Conservation (phyloP, 1,140 invertebrate genomes). For the Platyscapa corneri region DNA sequence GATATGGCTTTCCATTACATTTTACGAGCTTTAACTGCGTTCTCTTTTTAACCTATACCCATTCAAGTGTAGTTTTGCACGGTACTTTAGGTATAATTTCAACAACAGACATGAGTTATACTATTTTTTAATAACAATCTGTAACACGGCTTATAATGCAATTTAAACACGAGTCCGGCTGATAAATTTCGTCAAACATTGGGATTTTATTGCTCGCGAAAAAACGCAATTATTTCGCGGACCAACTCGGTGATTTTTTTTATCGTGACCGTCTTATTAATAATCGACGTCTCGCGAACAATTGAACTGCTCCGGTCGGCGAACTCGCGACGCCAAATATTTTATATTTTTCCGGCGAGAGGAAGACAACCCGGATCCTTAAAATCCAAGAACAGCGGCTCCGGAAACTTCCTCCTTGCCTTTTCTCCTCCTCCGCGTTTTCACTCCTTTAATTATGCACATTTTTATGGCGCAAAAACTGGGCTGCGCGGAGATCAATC, state of each 20-base stretch:
- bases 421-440: neutral
- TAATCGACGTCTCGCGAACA: neutral
- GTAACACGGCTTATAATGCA: neutral
- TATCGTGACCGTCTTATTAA: neutral
- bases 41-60: slow-evolving; percentile 26
- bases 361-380: neutral
- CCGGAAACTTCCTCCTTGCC: neutral
- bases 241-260: neutral
- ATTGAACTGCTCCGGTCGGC: neutral
- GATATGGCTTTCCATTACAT: slow-evolving; percentile 45
- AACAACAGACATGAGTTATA: slow-evolving; percentile 25
- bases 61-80: slow-evolving; percentile 20
- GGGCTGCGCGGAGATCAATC: neutral
- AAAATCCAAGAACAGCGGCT: neutral
- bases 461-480: neutral
- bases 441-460: neutral
- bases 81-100: neutral
- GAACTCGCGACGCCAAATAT: neutral
- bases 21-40: slow-evolving; percentile 45
- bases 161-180: neutral
- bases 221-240: neutral
- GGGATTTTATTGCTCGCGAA: neutral
- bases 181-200: neutral
- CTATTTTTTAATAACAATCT: slow-evolving; percentile 6
- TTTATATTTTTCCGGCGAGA: neutral